phyloP scores from a whole-genome alignment of 2,888 invertebrate species.

The Atethmia centrago region DNA sequence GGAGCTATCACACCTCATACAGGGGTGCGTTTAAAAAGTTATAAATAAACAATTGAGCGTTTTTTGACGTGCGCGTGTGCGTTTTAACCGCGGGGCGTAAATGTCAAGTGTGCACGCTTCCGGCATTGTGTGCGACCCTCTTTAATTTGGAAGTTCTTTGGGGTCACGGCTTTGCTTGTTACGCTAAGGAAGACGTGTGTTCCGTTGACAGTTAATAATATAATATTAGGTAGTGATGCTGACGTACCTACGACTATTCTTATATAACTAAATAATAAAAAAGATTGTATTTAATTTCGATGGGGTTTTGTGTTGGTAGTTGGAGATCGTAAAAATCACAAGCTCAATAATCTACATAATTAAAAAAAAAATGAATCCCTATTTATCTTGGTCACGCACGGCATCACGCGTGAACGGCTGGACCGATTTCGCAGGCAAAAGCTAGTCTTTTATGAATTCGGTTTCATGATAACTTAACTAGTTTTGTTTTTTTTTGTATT shows the following conservation, averaged over 20 bases:
- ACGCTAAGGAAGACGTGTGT: conserved; percentile 20
- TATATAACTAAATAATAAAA: no score
- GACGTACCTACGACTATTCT: not conserved
- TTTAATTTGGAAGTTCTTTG: conserved; percentile 67
- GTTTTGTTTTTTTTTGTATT: not conserved
- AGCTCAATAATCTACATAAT: no score
- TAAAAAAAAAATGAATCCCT: no score
- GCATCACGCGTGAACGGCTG: no score
- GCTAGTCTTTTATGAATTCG: not conserved
- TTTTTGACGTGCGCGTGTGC: conserved; percentile 86
- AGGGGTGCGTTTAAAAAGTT: conserved; percentile 82
- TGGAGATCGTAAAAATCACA: not conserved
- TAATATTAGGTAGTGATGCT: not conserved
- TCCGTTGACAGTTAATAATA: conserved; percentile 24
- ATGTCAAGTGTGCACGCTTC: conserved; percentile 83
- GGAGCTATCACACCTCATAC: conserved; percentile 32
- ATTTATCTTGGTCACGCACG: no score
- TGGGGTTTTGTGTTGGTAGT: no score
- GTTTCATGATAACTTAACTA: not conserved
- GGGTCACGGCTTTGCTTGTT: conserved; percentile 56
- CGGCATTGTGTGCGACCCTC: conserved; percentile 81
- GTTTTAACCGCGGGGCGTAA: conserved; percentile 77
- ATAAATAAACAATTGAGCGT: conserved; percentile 82
- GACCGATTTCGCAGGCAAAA: no score
- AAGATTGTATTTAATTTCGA: no score